phyloP scores from a whole-genome alignment of 1,140 invertebrate species.

The Pseudomyrmex gracilis region DNA sequence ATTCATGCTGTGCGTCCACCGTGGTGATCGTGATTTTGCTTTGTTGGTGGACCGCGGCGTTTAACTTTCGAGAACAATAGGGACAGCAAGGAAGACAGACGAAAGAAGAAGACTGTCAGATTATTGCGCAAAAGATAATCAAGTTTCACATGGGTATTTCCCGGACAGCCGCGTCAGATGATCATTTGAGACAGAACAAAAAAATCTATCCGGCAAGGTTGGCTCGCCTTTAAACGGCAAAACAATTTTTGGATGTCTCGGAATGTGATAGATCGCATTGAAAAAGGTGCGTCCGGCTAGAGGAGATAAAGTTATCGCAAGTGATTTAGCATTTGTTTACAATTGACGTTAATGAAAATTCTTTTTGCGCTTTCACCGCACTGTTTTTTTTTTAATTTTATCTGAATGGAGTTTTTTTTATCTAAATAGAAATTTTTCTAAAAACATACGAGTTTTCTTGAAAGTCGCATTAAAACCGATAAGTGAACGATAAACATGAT shows the following conservation, averaged over 20 bases:
- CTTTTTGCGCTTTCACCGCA: no score
- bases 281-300: no score
- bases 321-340: no score
- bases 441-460: conserved; percentile 11
- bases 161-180: conserved; percentile 59
- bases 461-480: conserved; percentile 18
- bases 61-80: conserved; percentile 57
- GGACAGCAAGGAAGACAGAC: conserved; percentile 5
- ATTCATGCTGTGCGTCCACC: no score
- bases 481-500: conserved; percentile 3
- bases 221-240: not conserved
- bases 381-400: not conserved
- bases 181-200: not conserved
- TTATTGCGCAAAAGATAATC: conserved; percentile 71
- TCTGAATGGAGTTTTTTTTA: conserved; percentile 17
- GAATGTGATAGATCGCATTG: not conserved
- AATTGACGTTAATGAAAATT: no score
- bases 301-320: no score
- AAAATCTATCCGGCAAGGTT: conserved; percentile 7
- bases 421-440: not conserved
- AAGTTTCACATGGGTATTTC: conserved; percentile 72
- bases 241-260: not conserved
- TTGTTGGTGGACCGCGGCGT: not conserved
- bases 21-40: not conserved
- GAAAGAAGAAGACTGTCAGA: conserved; percentile 47